Base-by-base conservation (phyloP, 2,113 vertebrate genomes). In the Amphilophus citrinellus region DNA sequence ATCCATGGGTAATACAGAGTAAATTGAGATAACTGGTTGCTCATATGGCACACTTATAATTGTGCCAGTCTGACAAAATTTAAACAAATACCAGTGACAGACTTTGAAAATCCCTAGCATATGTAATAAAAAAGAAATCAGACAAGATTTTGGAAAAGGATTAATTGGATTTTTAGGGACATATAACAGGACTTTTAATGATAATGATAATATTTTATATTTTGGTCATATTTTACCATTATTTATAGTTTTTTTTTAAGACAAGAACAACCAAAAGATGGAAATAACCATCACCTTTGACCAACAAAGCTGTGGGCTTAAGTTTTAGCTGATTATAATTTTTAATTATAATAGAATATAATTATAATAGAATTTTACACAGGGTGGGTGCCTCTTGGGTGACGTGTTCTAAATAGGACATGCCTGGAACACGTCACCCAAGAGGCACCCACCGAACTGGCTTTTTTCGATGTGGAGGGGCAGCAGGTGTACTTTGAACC, bases 1-100 rank as follows among this genome's bases (percentile, higher is more conserved):
- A 76, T 32, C 68, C 50, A 13, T 44, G 59, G 42, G 39, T 35
- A 60, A 47, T 50, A 30, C 3, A 24, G 32, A 22, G 53, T 27
- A 32, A 71, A 18, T 17, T 30, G 39, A 37, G 13, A 60, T 6
- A 9, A 60, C 13, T 47, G 71, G 47, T 59, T 80, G 13, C 30
- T 11, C 42, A 17, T 85, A 60, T 22, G 24, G 61, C 53, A 20
- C n/a, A 14, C 35, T 62, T 73, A n/a, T 58, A 24, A 27, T 57
- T 37, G n/a, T 61, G 79, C 24, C 62, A 82, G 2, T 77, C n/a
- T 71, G 20, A 47, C 32, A 56, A 61, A 35, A 71, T 39, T 30
- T 71, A 77, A 82, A 77, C 57, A 47, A 71, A 82, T 35, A 65
- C 50, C 77, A 59, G 50, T 3, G 35, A 22, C 47, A 62, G 59